phyloP scores from a whole-genome alignment of 1,140 invertebrate genomes.

The Mya arenaria region DNA sequence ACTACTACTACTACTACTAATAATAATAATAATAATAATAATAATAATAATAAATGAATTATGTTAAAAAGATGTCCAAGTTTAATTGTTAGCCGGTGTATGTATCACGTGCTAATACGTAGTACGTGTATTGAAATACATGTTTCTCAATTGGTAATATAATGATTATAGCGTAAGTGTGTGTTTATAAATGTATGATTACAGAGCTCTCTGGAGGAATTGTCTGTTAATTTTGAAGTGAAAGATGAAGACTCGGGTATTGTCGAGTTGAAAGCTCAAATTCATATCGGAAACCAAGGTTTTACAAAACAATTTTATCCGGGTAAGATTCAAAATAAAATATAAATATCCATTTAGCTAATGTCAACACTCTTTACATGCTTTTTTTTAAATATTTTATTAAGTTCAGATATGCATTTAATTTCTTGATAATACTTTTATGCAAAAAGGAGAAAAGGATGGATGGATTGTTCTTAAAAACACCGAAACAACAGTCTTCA shows the following conservation, averaged over 20 bases:
- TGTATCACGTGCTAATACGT: too few relatives aligned
- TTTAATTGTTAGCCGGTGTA: too few relatives aligned
- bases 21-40: too few relatives aligned
- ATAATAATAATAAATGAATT: too few relatives aligned
- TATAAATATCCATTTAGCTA: too few relatives aligned
- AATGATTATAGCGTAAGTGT: background rate
- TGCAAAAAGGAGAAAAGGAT: conserved; percentile 11
- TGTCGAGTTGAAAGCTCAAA: conserved; percentile 61
- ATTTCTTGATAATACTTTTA: conserved; percentile 3
- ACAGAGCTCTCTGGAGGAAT: conserved; percentile 19
- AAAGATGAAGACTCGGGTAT: conserved; percentile 64
- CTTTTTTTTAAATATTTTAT: too few relatives aligned
- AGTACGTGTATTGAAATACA: background rate
- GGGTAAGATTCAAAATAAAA: conserved; percentile 51
- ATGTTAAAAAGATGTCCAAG: too few relatives aligned
- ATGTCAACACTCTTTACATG: too few relatives aligned
- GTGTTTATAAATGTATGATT: conserved; percentile 1
- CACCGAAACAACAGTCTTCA: conserved; percentile 3
- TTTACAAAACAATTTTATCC: conserved; percentile 55
- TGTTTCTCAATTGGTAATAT: background rate
- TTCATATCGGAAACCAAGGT: conserved; percentile 60
- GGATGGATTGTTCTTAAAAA: conserved; percentile 54
- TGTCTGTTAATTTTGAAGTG: conserved; percentile 63
- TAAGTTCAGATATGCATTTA: too few relatives aligned
- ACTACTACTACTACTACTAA: too few relatives aligned